A percentile compares a stretch with the other conserved stretches of the same genome.
Evolutionary conservation across 2,113 vertebrate species (phyloP).

Genomic region (Heteronetta atricapilla): DNA sequence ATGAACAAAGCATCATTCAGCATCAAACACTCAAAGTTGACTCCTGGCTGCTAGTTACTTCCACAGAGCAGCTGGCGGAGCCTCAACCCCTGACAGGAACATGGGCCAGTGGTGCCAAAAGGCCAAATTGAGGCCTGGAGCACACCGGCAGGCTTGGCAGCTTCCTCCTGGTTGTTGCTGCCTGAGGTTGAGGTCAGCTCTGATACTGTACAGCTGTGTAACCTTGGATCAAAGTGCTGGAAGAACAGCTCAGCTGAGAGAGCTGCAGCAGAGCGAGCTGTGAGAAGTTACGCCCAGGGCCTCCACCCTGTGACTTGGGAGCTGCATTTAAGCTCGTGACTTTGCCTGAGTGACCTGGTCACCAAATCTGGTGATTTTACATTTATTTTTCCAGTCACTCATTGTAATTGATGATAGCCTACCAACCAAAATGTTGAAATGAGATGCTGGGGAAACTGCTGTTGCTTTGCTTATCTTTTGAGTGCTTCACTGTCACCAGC

Average conservation of each 20-base stretch:
- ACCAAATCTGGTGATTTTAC: neutral
- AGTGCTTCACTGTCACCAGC: neutral
- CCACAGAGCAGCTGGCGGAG: neutral
- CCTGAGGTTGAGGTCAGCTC: neutral
- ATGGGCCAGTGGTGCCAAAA: neutral
- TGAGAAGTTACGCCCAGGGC: neutral
- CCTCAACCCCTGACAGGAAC: too few species aligned
- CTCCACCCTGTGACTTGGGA: neutral
- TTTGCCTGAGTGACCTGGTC: neutral
- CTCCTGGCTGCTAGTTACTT: neutral
- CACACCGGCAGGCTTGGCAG: neutral
- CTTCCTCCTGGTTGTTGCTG: neutral
- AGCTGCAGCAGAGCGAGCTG: neutral
- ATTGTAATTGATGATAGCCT: rapidly evolving
- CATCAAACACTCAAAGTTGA: rapidly evolving
- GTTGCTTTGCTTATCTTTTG: neutral
- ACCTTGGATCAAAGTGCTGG: neutral
- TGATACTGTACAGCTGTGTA: neutral
- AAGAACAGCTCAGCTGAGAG: neutral
- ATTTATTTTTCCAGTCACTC: neutral
- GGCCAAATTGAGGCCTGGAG: rapidly evolving
- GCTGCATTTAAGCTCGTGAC: neutral
- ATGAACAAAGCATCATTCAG: rapidly evolving
- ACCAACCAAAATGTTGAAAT: neutral
- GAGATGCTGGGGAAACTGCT: neutral